Percentiles rank a stretch among this genome's conserved stretches.
These are phyloP conservation scores for Hoplostethus atlanticus DNA, from an alignment of 2,797 vertebrate genomes.

Conservation along the genomic window DNA sequence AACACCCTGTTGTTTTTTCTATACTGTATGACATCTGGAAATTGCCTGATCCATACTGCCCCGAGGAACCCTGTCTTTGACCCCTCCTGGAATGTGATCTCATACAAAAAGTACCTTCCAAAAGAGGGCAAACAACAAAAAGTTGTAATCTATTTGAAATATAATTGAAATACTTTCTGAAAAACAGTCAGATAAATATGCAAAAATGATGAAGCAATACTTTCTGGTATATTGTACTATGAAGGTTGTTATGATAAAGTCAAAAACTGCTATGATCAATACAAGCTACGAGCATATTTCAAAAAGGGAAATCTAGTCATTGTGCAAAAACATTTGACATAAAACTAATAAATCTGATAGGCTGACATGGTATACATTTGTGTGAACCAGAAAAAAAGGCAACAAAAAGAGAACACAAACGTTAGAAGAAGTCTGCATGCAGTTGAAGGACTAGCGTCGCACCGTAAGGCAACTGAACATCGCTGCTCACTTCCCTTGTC, in stretches of 20 bases:
- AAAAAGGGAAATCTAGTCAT: slow-evolving; percentile 7
- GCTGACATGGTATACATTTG: not conserved
- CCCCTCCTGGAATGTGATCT: slow-evolving; percentile 47
- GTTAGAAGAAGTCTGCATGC: slow-evolving; percentile 29
- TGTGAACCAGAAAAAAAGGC: slow-evolving; percentile 44
- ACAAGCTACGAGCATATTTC: slow-evolving; percentile 16
- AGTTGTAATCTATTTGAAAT: slow-evolving; percentile 14
- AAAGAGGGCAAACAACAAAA: not conserved
- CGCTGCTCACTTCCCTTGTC: slow-evolving; percentile 16
- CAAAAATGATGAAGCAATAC: slow-evolving; percentile 52
- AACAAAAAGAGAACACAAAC: slow-evolving; percentile 8
- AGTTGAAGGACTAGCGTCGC: slow-evolving; percentile 29
- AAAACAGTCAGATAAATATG: slow-evolving; percentile 13
- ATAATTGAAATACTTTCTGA: slow-evolving; percentile 6
- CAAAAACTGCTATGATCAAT: slow-evolving; percentile 35
- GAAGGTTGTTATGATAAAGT: slow-evolving; percentile 20
- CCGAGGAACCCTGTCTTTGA: not conserved
- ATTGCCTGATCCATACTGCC: not conserved
- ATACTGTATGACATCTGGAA: not conserved
- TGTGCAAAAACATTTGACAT: slow-evolving; percentile 37
- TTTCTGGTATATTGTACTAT: slow-evolving; percentile 52
- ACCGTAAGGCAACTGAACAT: slow-evolving; percentile 66
- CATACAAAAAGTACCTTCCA: slow-evolving; percentile 7
- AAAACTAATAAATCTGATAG: not conserved
- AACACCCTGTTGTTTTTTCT: no score